A percentile compares a stretch with the other conserved stretches of the same genome.
phyloP scores from a whole-genome alignment of 2,113 vertebrate species.

The Paramormyrops kingsleyae region DNA sequence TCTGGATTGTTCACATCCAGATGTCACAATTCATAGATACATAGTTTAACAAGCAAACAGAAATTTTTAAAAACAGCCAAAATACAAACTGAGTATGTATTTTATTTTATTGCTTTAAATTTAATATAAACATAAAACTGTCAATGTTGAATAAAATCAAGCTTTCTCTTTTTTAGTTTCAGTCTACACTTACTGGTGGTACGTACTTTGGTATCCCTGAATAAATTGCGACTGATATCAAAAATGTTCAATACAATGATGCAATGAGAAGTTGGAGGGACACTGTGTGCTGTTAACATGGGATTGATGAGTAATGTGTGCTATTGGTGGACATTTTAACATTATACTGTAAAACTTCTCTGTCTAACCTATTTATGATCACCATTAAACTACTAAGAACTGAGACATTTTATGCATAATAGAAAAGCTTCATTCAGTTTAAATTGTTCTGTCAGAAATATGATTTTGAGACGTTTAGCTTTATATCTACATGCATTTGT shows the following conservation, averaged over 20 bases:
- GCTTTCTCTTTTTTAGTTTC: neutral
- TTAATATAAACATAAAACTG: neutral
- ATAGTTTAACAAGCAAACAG: conserved; percentile 18
- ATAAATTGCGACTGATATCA: neutral
- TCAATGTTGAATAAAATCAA: neutral
- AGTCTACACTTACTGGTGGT: neutral
- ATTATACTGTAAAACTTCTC: neutral
- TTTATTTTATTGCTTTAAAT: neutral
- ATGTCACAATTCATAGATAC: conserved; percentile 35
- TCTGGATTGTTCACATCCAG: conserved; percentile 20
- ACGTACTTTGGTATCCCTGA: neutral
- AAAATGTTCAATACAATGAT: neutral
- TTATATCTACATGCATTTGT: neutral
- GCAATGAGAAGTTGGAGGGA: neutral
- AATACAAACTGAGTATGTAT: neutral
- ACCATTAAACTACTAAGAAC: neutral
- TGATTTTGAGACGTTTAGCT: neutral
- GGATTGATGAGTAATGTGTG: neutral
- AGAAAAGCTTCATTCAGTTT: neutral
- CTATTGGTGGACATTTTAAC: neutral
- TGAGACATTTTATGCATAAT: neutral
- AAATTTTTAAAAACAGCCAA: neutral
- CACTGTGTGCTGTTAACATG: neutral
- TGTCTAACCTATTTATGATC: neutral
- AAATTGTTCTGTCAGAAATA: neutral